These are phyloP conservation scores for Eidolon helvum DNA, from an alignment of 2,113 vertebrate species.

Conservation along the genomic window DNA sequence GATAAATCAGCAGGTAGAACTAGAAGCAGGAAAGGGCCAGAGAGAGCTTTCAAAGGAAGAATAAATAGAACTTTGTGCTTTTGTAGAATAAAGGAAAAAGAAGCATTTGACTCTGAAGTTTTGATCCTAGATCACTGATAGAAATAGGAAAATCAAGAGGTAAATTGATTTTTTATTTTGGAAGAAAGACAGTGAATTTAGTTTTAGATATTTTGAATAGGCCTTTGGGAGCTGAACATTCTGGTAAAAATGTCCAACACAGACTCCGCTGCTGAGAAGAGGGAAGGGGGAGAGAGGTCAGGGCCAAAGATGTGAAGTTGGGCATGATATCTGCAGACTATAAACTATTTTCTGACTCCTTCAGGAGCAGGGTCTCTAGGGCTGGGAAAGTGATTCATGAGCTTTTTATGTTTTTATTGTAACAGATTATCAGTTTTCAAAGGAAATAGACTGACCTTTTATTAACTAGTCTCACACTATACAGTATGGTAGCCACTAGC, in stretches of 20 bases:
- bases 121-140: neutral
- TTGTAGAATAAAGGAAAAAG: neutral
- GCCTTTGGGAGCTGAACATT: neutral
- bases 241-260: neutral
- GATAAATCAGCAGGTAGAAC: neutral
- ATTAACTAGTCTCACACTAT: neutral
- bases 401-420: neutral
- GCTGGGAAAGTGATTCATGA: neutral
- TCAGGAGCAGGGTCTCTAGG: neutral
- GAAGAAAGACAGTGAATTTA: neutral
- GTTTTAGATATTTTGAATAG: slow-evolving; percentile 10
- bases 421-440: neutral
- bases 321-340: neutral
- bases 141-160: slow-evolving; percentile 31
- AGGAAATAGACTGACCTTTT: neutral
- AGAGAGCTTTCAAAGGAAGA: neutral
- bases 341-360: neutral
- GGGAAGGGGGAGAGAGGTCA: neutral
- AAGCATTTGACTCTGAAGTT: slow-evolving; percentile 32
- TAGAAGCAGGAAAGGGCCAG: neutral
- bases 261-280: neutral
- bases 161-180: slow-evolving; percentile 15
- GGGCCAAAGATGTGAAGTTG: neutral
- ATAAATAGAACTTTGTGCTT: slow-evolving; percentile 27
- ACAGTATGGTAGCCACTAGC: neutral